Evolutionary conservation across 2,113 vertebrate species (phyloP).

Genomic region (Meleagris gallopavo): DNA sequence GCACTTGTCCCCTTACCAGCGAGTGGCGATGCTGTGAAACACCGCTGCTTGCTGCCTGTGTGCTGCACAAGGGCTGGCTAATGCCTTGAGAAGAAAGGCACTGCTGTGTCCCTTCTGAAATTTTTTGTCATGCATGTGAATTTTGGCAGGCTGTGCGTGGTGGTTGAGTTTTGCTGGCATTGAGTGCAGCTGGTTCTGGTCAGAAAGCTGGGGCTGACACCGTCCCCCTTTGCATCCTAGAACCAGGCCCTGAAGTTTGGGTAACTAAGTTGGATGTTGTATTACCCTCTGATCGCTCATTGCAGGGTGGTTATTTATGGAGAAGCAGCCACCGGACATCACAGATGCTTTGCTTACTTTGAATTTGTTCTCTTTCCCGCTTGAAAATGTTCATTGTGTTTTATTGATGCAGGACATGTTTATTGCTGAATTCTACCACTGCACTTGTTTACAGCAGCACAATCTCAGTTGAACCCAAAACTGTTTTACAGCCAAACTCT

Average conservation of each 20-base stretch:
- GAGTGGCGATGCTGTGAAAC: not conserved
- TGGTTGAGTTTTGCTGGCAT: not conserved
- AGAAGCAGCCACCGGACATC: not conserved
- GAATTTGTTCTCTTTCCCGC: not conserved
- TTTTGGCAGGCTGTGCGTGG: not conserved
- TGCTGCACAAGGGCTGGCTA: not conserved
- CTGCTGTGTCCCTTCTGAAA: not conserved
- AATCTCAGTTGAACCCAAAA: not conserved
- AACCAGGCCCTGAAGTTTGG: not conserved
- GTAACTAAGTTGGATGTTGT: not conserved
- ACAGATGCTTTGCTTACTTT: not conserved
- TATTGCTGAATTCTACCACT: not conserved
- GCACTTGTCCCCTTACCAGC: not conserved
- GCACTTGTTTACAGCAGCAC: not conserved
- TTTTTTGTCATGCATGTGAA: not conserved
- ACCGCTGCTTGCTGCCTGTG: accelerated
- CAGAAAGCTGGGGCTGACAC: not conserved
- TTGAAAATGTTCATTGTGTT: not conserved
- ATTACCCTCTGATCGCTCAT: not conserved
- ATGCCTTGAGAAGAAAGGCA: not conserved
- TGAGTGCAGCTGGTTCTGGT: not conserved
- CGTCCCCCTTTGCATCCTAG: not conserved
- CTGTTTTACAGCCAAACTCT: not conserved
- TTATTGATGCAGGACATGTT: not conserved
- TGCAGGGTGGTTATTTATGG: not conserved